A percentile compares a stretch with the other conserved stretches of the same genome.
Evolutionary conservation across 2,888 invertebrate species (phyloP).

Genomic region (Smittia sp.): DNA sequence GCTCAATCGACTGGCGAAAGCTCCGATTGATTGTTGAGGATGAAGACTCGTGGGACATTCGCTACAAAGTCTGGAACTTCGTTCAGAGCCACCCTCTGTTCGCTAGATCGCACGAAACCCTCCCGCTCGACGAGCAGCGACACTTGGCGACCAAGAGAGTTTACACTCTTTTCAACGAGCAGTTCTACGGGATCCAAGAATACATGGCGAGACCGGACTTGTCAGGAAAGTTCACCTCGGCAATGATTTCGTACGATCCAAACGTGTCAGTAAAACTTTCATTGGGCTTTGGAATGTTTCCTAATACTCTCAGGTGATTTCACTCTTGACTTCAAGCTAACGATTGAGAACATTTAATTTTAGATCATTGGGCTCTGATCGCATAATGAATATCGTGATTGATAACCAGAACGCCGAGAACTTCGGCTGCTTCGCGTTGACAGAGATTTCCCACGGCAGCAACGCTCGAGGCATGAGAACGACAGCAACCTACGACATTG

Average conservation of each 20-base stretch:
- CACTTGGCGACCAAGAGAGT: conserved; percentile 59
- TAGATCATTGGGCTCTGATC: conserved; percentile 63
- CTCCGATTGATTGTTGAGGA: conserved; percentile 57
- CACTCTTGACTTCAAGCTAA: too few species aligned
- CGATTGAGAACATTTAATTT: too few species aligned
- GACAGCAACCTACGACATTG: conserved; percentile 74
- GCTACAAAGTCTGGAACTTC: conserved; percentile 60
- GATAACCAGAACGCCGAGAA: conserved; percentile 53
- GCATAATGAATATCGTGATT: conserved; percentile 59
- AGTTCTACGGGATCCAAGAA: conserved; percentile 61
- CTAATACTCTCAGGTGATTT: conserved; percentile 63
- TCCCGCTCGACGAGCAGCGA: conserved; percentile 59
- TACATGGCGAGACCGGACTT: conserved; percentile 55
- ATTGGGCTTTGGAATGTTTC: conserved; percentile 65
- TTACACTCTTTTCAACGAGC: conserved; percentile 64
- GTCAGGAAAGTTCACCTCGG: conserved; percentile 56
- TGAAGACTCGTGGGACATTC: conserved; percentile 55
- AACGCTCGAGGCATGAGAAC: conserved; percentile 87
- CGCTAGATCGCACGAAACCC: conserved; percentile 55
- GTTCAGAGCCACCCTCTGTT: conserved; percentile 62
- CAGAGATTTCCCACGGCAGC: conserved; percentile 88
- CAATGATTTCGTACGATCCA: conserved; percentile 61
- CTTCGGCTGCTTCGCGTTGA: conserved; percentile 76
- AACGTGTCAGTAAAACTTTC: conserved; percentile 65
- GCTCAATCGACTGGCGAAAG: conserved; percentile 68